Evolutionary conservation across 1,140 invertebrate species (phyloP).

Genomic region (Anastrepha obliqua): DNA sequence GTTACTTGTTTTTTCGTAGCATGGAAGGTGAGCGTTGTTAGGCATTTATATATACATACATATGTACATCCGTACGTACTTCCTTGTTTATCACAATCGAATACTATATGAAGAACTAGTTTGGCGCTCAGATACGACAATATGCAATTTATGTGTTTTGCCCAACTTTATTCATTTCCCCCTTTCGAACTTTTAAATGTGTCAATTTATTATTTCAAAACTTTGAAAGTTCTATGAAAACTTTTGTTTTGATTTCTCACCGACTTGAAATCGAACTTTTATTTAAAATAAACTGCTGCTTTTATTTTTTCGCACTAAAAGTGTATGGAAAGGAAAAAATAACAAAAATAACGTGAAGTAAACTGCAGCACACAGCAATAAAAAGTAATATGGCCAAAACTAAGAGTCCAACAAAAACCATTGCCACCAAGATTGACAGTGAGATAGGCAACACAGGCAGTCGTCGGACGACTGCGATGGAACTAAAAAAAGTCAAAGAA

Average conservation of each 20-base stretch:
- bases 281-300: conserved; percentile 21
- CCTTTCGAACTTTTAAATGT: conserved; percentile 52
- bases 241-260: conserved; percentile 40
- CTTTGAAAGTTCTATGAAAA: conserved; percentile 37
- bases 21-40: too few relatives aligned
- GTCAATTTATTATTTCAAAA: conserved; percentile 55
- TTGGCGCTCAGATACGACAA: neutral
- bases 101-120: neutral
- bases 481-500: conserved; percentile 31
- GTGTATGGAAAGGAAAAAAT: neutral
- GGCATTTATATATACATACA: too few relatives aligned
- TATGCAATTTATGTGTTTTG: conserved; percentile 22
- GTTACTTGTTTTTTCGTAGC: neutral
- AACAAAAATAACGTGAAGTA: neutral
- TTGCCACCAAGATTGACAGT: conserved; percentile 72
- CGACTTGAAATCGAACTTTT: conserved; percentile 16
- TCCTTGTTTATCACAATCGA: neutral
- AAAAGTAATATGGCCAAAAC: conserved; percentile 35
- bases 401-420: conserved; percentile 61
- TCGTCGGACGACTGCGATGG: conserved; percentile 57
- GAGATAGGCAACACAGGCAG: conserved; percentile 65
- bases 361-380: conserved; percentile 1
- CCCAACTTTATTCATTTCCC: conserved; percentile 45
- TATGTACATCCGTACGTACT: neutral
- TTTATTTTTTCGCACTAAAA: conserved; percentile 26